Conservation (phyloP, 1,140 invertebrate genomes). For the Trissolcus basalis region DNA sequence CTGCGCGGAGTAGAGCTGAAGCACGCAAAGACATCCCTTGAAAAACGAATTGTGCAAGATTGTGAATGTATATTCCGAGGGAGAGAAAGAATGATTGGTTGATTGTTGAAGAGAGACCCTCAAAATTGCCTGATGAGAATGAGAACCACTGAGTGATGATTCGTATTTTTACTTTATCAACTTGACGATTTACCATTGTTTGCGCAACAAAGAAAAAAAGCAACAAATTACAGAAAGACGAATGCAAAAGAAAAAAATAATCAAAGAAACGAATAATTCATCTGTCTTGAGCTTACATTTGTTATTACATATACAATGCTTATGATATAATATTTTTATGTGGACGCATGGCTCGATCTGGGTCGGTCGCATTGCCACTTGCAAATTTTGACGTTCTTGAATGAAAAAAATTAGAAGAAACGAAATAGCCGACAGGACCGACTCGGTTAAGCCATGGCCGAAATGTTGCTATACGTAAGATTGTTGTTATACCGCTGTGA, state of each 20-base stretch:
- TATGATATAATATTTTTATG: conserved; percentile 77
- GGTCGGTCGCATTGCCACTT: neutral
- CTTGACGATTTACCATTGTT: conserved; percentile 52
- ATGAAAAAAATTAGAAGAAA: neutral
- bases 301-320: conserved; percentile 73
- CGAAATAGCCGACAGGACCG: conserved; percentile 58
- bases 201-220: conserved; percentile 14
- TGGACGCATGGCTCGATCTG: conserved; percentile 62
- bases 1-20: too few relatives aligned
- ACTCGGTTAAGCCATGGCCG: conserved; percentile 68
- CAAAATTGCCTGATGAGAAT: conserved; percentile 46
- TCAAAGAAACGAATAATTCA: conserved; percentile 63
- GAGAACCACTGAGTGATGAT: conserved; percentile 52
- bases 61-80: too few relatives aligned
- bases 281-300: conserved; percentile 75
- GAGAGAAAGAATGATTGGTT: too few relatives aligned
- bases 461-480: conserved; percentile 77
- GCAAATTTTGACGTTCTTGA: too few relatives aligned
- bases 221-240: too few relatives aligned
- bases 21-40: too few relatives aligned
- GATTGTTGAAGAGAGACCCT: conserved; percentile 8
- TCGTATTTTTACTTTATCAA: conserved; percentile 61
- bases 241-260: conserved; percentile 50
- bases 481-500: conserved; percentile 75
- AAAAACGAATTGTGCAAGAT: too few relatives aligned